Conservation (phyloP, 2,797 vertebrate species). For the Xiphorhynchus erythropygius region DNA sequence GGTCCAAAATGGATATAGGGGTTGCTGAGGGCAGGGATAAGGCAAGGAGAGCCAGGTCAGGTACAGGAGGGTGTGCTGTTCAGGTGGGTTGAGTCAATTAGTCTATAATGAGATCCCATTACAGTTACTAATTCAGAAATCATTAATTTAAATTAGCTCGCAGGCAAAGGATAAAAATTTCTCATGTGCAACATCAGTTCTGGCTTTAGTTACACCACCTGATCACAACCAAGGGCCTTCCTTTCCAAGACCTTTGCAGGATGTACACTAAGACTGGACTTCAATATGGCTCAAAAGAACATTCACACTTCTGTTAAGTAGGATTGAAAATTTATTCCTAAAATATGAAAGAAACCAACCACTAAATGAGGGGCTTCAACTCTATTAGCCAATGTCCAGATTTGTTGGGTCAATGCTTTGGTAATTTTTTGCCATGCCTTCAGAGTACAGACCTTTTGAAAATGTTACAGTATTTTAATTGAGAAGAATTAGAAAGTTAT, state of each 20-base stretch:
- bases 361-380: not conserved
- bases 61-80: not conserved
- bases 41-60: not conserved
- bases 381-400: not conserved
- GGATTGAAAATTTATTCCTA: not conserved
- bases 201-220: not conserved
- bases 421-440: not conserved
- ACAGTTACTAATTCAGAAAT: not conserved
- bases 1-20: not conserved
- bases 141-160: not conserved
- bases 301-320: rapidly evolving
- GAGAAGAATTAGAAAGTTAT: not conserved
- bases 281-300: not conserved
- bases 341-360: not conserved
- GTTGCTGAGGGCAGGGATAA: not conserved
- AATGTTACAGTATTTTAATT: not conserved
- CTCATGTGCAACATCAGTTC: not conserved
- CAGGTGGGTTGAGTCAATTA: not conserved
- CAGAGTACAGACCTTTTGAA: not conserved
- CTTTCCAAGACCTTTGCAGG: not conserved
- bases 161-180: not conserved
- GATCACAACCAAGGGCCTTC: not conserved
- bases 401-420: not conserved
- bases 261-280: not conserved
- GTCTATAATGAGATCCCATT: not conserved